Evolutionary conservation across 2,797 vertebrate species (phyloP).

Genomic region (Lepus oiostolus): DNA sequence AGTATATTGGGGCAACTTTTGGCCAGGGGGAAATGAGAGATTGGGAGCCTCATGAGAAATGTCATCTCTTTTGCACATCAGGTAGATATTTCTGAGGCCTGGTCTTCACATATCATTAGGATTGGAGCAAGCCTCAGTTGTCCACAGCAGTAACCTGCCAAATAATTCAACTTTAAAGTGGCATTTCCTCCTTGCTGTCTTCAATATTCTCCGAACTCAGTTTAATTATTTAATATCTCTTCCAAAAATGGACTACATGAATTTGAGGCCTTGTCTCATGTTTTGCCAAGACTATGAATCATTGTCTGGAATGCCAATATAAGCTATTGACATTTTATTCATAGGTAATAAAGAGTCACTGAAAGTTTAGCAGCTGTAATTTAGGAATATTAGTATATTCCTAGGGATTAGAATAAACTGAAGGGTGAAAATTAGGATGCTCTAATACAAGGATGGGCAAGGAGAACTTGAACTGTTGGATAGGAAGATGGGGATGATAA

Average conservation of each 20-base stretch:
- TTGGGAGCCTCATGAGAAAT: background rate
- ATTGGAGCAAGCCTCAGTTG: background rate
- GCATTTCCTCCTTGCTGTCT: background rate
- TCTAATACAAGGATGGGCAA: background rate
- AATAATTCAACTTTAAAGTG: background rate
- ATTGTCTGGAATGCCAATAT: background rate
- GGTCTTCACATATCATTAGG: background rate
- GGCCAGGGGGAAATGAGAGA: background rate
- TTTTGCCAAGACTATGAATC: background rate
- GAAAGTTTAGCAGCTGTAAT: background rate
- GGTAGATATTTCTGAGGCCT: conserved; percentile 3
- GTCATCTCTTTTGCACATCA: background rate
- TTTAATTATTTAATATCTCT: background rate
- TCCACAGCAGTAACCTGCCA: background rate
- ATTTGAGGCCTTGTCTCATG: background rate
- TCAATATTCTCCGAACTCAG: background rate
- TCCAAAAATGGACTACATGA: background rate
- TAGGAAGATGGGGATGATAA: background rate
- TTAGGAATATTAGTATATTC: background rate
- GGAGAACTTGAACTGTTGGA: background rate
- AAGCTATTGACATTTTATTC: conserved; percentile 36
- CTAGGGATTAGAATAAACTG: background rate
- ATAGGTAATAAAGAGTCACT: conserved; percentile 18
- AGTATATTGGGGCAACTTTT: background rate
- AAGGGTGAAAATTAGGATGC: background rate